phyloP scores from a whole-genome alignment of 2,797 vertebrate genomes.

The Cossypha caffra region DNA sequence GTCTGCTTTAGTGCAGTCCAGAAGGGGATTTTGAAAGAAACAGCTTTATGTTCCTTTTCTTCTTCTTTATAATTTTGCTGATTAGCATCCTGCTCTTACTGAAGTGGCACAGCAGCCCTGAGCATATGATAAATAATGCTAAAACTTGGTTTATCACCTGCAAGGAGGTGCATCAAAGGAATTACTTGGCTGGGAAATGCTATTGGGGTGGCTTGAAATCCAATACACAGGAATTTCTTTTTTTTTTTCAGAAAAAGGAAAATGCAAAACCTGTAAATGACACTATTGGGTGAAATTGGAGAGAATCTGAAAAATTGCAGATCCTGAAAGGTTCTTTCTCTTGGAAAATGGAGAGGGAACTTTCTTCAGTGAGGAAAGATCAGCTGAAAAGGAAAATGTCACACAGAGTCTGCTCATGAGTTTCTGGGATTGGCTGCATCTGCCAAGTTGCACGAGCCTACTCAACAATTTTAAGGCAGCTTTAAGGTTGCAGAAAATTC shows the following conservation, averaged over 20 bases:
- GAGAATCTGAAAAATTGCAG: not conserved
- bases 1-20: not conserved
- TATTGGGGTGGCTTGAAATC: not conserved
- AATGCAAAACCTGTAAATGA: not conserved
- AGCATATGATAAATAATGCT: not conserved
- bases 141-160: not conserved
- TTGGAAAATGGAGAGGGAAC: not conserved
- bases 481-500: constrained; percentile 66
- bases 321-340: not conserved
- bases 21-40: constrained; percentile 1
- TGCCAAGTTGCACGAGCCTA: constrained; percentile 6
- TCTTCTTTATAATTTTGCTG: not conserved
- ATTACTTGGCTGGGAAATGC: not conserved
- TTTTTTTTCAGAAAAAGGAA: not conserved
- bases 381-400: not conserved
- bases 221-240: not conserved
- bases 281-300: not conserved
- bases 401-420: not conserved
- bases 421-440: constrained; percentile 7
- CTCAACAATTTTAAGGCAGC: constrained; percentile 34
- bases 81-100: not conserved
- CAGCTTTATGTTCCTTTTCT: not conserved
- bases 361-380: not conserved
- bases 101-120: not conserved
- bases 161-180: not conserved